Evolutionary conservation across 2,797 vertebrate species (phyloP).

Genomic region (Enteromius viviparus): DNA sequence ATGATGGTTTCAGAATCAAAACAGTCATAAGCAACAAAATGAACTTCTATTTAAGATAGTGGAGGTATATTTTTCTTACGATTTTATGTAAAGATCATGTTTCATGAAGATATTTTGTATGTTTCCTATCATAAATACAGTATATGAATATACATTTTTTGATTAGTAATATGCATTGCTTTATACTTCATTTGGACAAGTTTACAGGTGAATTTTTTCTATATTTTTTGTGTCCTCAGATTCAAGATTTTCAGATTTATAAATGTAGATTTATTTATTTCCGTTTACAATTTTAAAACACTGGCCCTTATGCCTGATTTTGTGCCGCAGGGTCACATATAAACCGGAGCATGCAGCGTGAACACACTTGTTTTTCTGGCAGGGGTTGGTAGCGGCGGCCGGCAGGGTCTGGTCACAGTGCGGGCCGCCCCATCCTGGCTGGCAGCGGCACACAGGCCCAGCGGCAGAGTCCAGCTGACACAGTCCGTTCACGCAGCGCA

Average conservation of each 20-base stretch:
- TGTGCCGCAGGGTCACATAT: not conserved
- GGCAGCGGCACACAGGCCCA: conserved; percentile 93
- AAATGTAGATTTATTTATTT: too few species aligned
- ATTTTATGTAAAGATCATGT: too few species aligned
- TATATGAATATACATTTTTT: too few species aligned
- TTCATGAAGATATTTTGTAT: too few species aligned
- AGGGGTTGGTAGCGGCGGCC: conserved; percentile 78
- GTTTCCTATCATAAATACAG: too few species aligned
- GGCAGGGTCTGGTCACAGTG: conserved; percentile 86
- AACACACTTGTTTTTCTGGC: conserved; percentile 91
- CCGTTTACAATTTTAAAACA: too few species aligned
- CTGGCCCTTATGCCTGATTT: too few species aligned
- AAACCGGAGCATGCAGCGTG: not conserved
- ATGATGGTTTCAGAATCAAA: too few species aligned
- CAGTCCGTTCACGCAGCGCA: conserved; percentile 95
- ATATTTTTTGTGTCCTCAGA: not conserved
- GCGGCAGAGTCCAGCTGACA: conserved; percentile 87
- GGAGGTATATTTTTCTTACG: too few species aligned
- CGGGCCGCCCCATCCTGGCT: conserved; percentile 89
- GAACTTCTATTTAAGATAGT: too few species aligned
- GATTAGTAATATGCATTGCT: not conserved
- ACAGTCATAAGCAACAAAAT: too few species aligned
- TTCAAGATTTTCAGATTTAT: too few species aligned
- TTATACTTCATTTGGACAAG: not conserved
- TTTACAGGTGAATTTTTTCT: not conserved